Percentiles rank a stretch among this genome's conserved stretches.
Evolutionary conservation across 2,113 vertebrate genomes (phyloP).

Genomic region (Bungarus multicinctus): DNA sequence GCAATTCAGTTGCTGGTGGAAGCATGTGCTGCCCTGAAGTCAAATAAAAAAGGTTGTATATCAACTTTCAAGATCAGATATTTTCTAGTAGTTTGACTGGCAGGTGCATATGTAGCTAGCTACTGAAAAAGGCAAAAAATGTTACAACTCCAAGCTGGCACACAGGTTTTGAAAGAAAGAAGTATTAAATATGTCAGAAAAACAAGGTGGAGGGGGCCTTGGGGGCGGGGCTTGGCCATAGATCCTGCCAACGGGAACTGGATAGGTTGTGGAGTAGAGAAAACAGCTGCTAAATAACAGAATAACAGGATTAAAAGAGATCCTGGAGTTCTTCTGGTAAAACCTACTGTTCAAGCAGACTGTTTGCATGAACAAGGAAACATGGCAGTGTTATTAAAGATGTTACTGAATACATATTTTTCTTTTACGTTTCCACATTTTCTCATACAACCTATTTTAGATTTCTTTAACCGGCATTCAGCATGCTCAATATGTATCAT

Average conservation of each 20-base stretch:
- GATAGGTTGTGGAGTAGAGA: not conserved
- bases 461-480: not conserved
- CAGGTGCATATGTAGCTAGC: not conserved
- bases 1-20: not conserved
- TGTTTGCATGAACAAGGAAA: not conserved
- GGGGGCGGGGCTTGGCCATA: too few species aligned
- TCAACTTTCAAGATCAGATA: not conserved
- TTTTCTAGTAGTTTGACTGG: not conserved
- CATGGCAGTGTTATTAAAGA: not conserved
- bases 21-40: not conserved
- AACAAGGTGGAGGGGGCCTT: not conserved
- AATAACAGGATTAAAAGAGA: too few species aligned
- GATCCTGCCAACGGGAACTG: not conserved
- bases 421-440: not conserved
- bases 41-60: not conserved
- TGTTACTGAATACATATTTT: not conserved
- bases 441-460: not conserved
- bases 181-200: not conserved
- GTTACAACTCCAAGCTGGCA: not conserved
- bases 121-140: not conserved
- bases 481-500: not conserved
- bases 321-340: too few species aligned
- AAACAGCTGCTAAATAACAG: not conserved
- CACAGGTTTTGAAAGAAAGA: not conserved
- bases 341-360: too few species aligned